A percentile compares a stretch with the other conserved stretches of the same genome.
Evolutionary conservation across 2,797 vertebrate genomes (phyloP).

Genomic region (Anguilla megastoma): DNA sequence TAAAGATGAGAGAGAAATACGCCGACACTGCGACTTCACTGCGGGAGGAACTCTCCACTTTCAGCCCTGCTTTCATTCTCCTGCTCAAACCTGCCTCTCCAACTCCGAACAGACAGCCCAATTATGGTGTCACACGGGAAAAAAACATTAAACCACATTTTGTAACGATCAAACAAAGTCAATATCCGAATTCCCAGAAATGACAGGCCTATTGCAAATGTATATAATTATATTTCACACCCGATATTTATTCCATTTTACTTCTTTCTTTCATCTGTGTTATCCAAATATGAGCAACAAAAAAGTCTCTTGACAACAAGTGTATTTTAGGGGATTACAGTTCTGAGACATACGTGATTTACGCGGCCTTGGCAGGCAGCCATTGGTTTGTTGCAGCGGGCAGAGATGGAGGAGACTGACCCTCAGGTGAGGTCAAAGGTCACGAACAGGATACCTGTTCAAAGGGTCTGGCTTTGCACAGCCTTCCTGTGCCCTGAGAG

Average conservation of each 20-base stretch:
- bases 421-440: slow-evolving; percentile 29
- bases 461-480: neutral
- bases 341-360: neutral
- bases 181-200: neutral
- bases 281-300: neutral
- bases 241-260: neutral
- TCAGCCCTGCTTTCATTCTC: neutral
- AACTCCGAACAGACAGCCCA: neutral
- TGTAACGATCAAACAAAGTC: neutral
- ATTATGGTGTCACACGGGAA: neutral
- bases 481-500: neutral
- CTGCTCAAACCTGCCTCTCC: neutral
- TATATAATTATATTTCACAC: neutral
- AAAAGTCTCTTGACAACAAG: neutral
- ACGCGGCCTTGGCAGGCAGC: neutral
- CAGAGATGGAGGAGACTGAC: neutral
- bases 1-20: neutral
- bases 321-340: neutral
- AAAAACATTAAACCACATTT: neutral
- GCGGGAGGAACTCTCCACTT: neutral
- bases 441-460: slow-evolving; percentile 7
- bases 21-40: neutral
- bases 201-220: neutral
- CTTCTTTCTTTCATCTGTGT: neutral
- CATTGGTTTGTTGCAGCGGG: no score